These are phyloP conservation scores for Crematogaster levior DNA, from an alignment of 2,888 invertebrate genomes.

Conservation along the genomic window DNA sequence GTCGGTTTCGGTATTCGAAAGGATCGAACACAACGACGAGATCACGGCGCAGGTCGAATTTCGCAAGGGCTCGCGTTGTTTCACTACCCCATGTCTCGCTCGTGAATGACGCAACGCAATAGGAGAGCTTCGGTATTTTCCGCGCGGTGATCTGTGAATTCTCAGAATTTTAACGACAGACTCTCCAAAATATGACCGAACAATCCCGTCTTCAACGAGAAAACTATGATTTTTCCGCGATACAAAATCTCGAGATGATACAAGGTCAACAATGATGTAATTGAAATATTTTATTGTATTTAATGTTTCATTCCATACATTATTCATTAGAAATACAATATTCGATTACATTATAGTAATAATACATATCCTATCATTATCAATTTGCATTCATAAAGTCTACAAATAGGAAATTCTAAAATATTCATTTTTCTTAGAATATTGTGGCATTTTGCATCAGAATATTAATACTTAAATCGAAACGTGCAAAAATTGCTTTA, in stretches of 20 bases:
- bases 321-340: background rate
- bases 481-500: background rate
- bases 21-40: background rate
- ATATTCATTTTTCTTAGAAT: background rate
- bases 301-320: background rate
- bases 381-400: background rate
- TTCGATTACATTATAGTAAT: background rate
- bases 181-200: background rate
- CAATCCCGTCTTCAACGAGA: background rate
- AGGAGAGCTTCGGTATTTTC: background rate
- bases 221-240: background rate
- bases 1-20: constrained; percentile 3
- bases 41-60: background rate
- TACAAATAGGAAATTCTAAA: background rate
- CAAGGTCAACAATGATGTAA: background rate
- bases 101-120: constrained; percentile 13
- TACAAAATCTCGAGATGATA: background rate
- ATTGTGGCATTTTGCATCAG: background rate
- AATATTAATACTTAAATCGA: background rate
- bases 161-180: background rate
- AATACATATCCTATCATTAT: background rate
- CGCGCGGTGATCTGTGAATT: background rate
- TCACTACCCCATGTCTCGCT: background rate
- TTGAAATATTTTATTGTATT: background rate
- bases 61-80: background rate